Evolutionary conservation across 2,797 vertebrate species (phyloP).

Genomic region (Parauchenoglanis punctatus): DNA sequence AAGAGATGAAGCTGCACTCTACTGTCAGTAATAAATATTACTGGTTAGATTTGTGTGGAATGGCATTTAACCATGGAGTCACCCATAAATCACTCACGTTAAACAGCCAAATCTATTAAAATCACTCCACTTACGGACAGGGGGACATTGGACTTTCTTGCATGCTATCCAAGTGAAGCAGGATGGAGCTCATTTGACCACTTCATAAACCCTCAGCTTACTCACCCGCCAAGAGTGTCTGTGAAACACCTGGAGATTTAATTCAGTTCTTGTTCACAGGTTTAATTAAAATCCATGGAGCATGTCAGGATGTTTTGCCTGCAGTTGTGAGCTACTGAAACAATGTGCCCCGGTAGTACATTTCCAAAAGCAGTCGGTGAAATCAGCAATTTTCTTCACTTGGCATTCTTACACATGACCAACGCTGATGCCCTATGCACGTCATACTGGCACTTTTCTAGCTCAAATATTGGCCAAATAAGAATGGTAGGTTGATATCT

Average conservation of each 20-base stretch:
- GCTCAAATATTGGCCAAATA: background rate
- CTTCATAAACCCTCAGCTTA: background rate
- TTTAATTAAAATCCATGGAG: constrained; percentile 3
- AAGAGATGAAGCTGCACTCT: background rate
- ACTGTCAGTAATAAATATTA: background rate
- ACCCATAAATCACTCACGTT: background rate
- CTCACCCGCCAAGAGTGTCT: background rate
- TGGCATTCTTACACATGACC: background rate
- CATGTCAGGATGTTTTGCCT: background rate
- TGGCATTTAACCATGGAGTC: background rate
- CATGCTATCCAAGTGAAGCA: background rate
- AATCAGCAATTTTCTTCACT: background rate
- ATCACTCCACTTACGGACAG: background rate
- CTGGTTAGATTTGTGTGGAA: background rate
- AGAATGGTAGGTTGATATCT: background rate
- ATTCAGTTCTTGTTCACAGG: background rate
- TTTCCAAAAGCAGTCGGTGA: background rate
- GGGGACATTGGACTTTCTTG: background rate
- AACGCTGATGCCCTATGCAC: background rate
- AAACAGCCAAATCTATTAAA: background rate
- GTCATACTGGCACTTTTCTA: background rate
- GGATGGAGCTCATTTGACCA: background rate
- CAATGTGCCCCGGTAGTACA: background rate
- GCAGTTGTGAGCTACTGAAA: background rate
- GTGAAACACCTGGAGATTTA: background rate